phyloP scores from a whole-genome alignment of 2,797 vertebrate genomes.

The Ceyx erithaca region DNA sequence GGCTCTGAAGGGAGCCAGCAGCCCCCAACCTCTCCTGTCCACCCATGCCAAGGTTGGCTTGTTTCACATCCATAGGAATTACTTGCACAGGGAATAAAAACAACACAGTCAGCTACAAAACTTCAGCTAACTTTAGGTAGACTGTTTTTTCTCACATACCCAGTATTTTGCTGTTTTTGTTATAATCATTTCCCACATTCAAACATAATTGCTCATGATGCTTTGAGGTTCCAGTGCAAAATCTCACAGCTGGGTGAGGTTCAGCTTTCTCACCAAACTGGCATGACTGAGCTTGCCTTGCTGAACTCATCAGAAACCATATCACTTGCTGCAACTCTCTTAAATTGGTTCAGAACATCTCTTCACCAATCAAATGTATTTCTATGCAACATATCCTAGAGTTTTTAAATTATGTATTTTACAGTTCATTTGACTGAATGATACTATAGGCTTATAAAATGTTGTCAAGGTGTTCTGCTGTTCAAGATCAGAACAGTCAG shows the following conservation, averaged over 20 bases:
- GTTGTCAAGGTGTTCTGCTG: neutral
- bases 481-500: neutral
- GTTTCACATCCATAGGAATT: neutral
- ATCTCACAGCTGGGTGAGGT: slow-evolving; percentile 60
- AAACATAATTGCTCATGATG: slow-evolving; percentile 17
- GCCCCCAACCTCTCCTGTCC: neutral
- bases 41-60: neutral
- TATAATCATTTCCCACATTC: slow-evolving; percentile 37
- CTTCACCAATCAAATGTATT: neutral
- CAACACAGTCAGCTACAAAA: neutral
- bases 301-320: slow-evolving; percentile 49
- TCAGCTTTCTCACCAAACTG: slow-evolving; percentile 56
- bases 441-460: neutral
- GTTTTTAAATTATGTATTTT: neutral
- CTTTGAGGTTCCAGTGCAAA: slow-evolving; percentile 57
- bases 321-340: slow-evolving; percentile 32
- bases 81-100: fast-evolving
- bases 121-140: neutral
- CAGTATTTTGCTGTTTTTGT: slow-evolving; percentile 35
- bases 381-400: neutral
- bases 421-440: neutral
- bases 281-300: slow-evolving; percentile 57
- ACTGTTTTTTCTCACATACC: neutral
- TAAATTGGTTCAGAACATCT: slow-evolving; percentile 8
- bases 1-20: neutral